Evolutionary conservation across 2,797 vertebrate species (phyloP).

Genomic region (Psittacula derbiana): DNA sequence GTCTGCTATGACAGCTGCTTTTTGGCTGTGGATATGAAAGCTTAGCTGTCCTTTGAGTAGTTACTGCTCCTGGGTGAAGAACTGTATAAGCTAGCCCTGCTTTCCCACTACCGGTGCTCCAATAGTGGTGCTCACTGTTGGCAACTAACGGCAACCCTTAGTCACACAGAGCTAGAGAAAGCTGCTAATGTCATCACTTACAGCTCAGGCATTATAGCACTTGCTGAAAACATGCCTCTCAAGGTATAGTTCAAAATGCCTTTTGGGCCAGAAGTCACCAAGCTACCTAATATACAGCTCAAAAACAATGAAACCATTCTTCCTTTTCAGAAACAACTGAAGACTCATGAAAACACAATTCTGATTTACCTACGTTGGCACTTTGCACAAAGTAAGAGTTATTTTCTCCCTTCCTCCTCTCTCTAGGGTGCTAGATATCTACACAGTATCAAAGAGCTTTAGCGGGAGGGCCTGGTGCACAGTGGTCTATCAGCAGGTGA

Average conservation of each 20-base stretch:
- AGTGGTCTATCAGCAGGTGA: neutral
- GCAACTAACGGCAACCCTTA: neutral
- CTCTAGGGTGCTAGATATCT: neutral
- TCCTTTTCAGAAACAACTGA: neutral
- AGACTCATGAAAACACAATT: neutral
- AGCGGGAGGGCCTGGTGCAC: rapidly evolving
- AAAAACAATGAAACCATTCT: neutral
- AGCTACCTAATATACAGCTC: neutral
- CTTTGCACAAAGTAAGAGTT: neutral
- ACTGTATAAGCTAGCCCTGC: neutral
- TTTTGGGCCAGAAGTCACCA: neutral
- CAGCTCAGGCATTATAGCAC: neutral
- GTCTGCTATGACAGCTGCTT: neutral
- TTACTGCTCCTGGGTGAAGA: neutral
- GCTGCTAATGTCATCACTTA: neutral
- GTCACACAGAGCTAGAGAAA: neutral
- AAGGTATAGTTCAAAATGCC: neutral
- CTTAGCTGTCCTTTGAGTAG: neutral
- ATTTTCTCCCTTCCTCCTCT: neutral
- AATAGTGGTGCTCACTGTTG: too few relatives aligned
- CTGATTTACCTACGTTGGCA: neutral
- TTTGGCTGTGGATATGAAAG: neutral
- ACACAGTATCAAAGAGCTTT: neutral
- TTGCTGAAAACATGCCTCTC: neutral
- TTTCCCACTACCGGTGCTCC: neutral